Percentiles rank a stretch among this genome's conserved stretches.
These are phyloP conservation scores for mouse (Mus musculus) DNA, from an alignment of 2,113 vertebrate genomes.

Conservation along the genomic window DNA sequence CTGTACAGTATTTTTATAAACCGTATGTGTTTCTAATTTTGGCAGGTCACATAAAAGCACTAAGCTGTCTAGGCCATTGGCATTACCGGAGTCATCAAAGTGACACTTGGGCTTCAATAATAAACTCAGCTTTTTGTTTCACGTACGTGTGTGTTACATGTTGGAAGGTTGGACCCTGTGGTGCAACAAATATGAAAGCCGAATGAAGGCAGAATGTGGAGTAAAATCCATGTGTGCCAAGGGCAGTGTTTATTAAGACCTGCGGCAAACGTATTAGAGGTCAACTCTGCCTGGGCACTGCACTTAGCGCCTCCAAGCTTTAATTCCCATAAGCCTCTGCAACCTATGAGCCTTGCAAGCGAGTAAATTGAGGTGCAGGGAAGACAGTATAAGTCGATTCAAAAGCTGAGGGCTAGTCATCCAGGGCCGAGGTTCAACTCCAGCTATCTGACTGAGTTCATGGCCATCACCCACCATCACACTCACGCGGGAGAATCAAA, in stretches of 20 bases:
- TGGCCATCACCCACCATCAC: fast-evolving
- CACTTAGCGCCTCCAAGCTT: not conserved
- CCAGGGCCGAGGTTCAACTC: not conserved
- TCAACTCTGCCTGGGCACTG: not conserved
- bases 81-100: conserved; percentile 58
- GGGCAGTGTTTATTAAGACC: not conserved
- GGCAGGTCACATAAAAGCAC: conserved; percentile 40
- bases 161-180: conserved; percentile 4
- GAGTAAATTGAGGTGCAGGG: not conserved
- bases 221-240: not conserved
- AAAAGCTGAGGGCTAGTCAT: not conserved
- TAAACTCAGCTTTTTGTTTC: conserved; percentile 59
- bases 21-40: conserved; percentile 37
- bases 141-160: not conserved
- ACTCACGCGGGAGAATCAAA: not conserved
- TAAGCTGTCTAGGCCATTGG: conserved; percentile 51
- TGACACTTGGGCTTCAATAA: conserved; percentile 46
- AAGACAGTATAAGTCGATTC: not conserved
- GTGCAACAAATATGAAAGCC: conserved; percentile 44
- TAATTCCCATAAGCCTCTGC: not conserved
- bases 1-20: conserved; percentile 64
- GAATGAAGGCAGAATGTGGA: not conserved
- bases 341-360: not conserved
- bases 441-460: not conserved
- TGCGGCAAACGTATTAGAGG: not conserved